phyloP scores from a whole-genome alignment of 1,140 invertebrate species.

The Philopotamus ludificatus region DNA sequence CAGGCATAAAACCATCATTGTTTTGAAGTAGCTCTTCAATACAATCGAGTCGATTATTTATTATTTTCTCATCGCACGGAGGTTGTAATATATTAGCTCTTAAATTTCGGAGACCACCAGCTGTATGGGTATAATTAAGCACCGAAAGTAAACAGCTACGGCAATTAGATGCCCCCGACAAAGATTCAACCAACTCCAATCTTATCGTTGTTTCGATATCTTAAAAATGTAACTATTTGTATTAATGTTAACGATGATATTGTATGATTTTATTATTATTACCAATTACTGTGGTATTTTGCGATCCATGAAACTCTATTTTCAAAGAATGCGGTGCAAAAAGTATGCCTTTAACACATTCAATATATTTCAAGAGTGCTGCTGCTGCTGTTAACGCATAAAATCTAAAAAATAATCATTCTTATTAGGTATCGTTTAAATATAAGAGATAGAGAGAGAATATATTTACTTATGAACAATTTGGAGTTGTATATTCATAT shows the following conservation, averaged over 20 bases:
- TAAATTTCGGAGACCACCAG: conserved; percentile 71
- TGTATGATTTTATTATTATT: conserved; percentile 39
- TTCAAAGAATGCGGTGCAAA: conserved; percentile 77
- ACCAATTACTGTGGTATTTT: conserved; percentile 86
- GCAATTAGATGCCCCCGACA: conserved; percentile 47
- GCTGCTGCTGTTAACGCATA: conserved; percentile 79
- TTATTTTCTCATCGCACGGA: conserved; percentile 63
- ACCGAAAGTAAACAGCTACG: conserved; percentile 67
- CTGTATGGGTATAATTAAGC: conserved; percentile 77
- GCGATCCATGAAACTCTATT: conserved; percentile 77
- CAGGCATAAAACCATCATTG: conserved; percentile 59
- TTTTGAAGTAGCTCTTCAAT: conserved; percentile 73
- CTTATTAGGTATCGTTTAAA: background rate
- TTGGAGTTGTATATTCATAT: conserved; percentile 69
- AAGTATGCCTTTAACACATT: conserved; percentile 73
- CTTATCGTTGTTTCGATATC: conserved; percentile 69
- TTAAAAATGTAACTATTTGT: conserved; percentile 44
- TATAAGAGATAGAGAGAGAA: no score
- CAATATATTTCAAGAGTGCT: conserved; percentile 81
- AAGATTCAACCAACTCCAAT: conserved; percentile 69
- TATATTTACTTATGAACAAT: conserved; percentile 70
- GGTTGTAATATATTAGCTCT: conserved; percentile 83
- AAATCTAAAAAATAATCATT: conserved; percentile 58
- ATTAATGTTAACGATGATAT: no score
- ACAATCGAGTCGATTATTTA: conserved; percentile 68